Conservation (phyloP, 1,140 invertebrate species). For the Lutraria rhynchaena region DNA sequence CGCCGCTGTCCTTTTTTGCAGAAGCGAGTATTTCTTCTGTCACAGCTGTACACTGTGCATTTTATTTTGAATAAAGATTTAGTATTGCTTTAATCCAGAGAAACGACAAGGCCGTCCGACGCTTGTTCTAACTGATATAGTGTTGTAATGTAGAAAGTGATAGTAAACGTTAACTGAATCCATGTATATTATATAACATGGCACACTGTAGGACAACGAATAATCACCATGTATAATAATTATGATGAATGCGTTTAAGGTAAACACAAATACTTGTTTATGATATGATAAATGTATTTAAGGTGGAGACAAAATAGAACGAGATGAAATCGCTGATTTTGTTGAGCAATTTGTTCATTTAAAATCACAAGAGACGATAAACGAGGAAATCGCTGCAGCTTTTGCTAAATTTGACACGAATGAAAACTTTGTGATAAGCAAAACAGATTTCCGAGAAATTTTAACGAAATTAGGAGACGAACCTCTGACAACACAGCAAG, state of each 20-base stretch:
- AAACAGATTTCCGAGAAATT: slow-evolving; percentile 51
- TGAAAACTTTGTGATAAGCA: slow-evolving; percentile 39
- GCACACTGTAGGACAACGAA: not conserved
- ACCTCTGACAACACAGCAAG: slow-evolving; percentile 28
- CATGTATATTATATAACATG: too few relatives aligned
- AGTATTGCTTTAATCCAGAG: too few relatives aligned
- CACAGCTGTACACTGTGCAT: too few relatives aligned
- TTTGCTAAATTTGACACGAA: slow-evolving; percentile 55
- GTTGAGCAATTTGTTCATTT: slow-evolving; percentile 36
- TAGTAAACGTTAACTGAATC: too few relatives aligned
- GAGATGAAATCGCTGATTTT: slow-evolving; percentile 32
- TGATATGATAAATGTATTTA: not conserved
- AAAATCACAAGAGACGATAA: slow-evolving; percentile 44
- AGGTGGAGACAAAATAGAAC: slow-evolving; percentile 21
- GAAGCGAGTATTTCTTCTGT: too few relatives aligned
- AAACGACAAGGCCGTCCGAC: too few relatives aligned
- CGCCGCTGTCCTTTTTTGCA: too few relatives aligned
- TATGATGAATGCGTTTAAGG: too few relatives aligned
- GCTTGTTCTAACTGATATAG: too few relatives aligned
- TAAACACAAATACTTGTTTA: not conserved
- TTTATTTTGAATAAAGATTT: too few relatives aligned
- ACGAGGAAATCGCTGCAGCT: slow-evolving; percentile 55
- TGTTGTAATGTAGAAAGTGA: too few relatives aligned
- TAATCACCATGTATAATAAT: too few relatives aligned
- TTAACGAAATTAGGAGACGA: slow-evolving; percentile 52